Conservation (phyloP, 2,113 vertebrate species). For the Rhipidura dahli region DNA sequence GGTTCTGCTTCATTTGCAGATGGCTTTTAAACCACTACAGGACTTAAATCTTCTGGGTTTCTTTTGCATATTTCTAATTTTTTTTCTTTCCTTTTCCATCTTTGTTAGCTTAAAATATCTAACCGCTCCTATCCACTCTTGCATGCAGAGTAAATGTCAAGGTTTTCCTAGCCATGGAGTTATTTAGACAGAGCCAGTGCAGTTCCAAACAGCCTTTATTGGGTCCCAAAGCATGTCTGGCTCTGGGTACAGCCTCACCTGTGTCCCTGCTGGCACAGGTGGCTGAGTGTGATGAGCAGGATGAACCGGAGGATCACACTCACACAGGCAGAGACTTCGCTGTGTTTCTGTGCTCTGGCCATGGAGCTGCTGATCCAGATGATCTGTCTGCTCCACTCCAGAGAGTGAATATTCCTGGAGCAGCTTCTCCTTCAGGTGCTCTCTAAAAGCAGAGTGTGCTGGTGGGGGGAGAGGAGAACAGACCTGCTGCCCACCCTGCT, state of each 20-base stretch:
- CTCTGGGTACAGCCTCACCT: not conserved
- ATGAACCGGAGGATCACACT: not conserved
- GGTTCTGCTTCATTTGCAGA: not conserved
- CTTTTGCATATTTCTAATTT: not conserved
- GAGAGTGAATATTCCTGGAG: not conserved
- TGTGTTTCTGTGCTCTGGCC: not conserved
- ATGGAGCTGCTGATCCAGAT: not conserved
- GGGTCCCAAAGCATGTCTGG: not conserved
- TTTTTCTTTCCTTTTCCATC: not conserved
- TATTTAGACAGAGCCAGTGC: not conserved
- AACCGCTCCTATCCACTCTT: not conserved
- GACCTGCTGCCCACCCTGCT: not conserved
- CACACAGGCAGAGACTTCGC: not conserved
- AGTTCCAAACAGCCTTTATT: not conserved
- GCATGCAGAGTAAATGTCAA: not conserved
- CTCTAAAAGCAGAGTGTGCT: no score
- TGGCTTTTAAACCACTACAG: not conserved
- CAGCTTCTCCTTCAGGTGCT: not conserved
- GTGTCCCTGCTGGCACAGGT: not conserved
- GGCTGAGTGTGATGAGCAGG: not conserved
- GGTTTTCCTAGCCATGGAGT: not conserved
- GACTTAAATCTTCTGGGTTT: not conserved
- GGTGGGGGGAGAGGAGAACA: not conserved
- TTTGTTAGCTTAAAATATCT: not conserved
- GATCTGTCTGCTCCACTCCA: not conserved